phyloP scores from a whole-genome alignment of 2,888 invertebrate genomes.

The Cephus rjabovi region DNA sequence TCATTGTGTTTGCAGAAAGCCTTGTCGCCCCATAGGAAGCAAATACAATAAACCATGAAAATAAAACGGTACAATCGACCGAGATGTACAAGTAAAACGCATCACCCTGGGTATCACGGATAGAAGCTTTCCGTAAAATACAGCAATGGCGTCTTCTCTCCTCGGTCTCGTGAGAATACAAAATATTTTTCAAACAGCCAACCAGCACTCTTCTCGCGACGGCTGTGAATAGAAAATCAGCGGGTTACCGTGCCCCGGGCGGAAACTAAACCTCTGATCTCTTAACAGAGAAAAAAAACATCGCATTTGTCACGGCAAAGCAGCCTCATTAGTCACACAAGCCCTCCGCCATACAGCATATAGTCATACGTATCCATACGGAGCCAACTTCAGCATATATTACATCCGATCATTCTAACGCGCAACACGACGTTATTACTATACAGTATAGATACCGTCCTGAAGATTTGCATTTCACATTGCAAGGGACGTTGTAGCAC shows the following conservation, averaged over 20 bases:
- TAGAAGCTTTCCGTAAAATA: not conserved
- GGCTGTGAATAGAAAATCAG: conserved; percentile 37
- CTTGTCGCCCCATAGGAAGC: not conserved
- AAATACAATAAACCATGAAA: not conserved
- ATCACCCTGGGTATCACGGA: not conserved
- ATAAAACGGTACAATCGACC: not conserved
- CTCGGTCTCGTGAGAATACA: not conserved
- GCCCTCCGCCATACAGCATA: not conserved
- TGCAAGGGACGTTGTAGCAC: not conserved
- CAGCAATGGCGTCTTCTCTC: not conserved
- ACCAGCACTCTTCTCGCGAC: not conserved
- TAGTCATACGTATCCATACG: not conserved
- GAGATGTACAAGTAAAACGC: not conserved
- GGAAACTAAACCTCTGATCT: conserved; percentile 37
- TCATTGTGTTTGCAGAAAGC: not conserved
- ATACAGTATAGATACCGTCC: not conserved
- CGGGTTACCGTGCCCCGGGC: conserved; percentile 34
- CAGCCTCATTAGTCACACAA: conserved; percentile 22
- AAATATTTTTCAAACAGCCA: not conserved
- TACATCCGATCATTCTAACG: not conserved
- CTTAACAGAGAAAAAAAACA: conserved; percentile 20
- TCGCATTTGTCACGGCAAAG: conserved; percentile 22
- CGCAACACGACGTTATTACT: not conserved
- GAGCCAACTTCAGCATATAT: not conserved
- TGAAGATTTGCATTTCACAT: not conserved